phyloP scores from a whole-genome alignment of 1,140 invertebrate genomes.

The Leptoteleia sp. region DNA sequence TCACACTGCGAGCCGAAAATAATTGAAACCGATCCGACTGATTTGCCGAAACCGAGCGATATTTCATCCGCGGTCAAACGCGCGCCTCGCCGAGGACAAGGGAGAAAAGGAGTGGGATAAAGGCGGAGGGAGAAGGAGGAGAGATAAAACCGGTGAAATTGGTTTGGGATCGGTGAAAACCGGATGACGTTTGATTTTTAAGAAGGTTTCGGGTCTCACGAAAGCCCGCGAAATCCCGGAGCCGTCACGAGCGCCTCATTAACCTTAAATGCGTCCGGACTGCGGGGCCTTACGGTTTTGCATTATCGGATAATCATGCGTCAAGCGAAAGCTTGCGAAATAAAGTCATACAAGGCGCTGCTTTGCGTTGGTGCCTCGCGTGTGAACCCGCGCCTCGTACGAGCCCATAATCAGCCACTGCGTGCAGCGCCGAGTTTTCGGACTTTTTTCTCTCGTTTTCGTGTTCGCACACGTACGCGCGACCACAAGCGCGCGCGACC shows the following conservation, averaged over 20 bases:
- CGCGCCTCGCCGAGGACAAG: no score
- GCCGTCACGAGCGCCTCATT: constrained; percentile 48
- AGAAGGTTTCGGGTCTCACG: constrained; percentile 36
- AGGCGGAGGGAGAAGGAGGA: no score
- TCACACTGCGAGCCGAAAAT: no score
- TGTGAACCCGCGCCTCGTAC: constrained; percentile 44
- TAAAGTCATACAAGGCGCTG: constrained; percentile 62
- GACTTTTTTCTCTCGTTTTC: constrained; percentile 39
- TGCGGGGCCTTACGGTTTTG: constrained; percentile 47
- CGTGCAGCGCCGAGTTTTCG: constrained; percentile 25
- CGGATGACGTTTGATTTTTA: constrained; percentile 45
- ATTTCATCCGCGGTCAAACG: no score
- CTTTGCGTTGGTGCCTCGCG: constrained; percentile 46
- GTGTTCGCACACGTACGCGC: constrained; percentile 25
- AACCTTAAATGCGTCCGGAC: constrained; percentile 49
- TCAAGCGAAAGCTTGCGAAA: constrained; percentile 69
- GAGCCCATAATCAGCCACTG: constrained; percentile 58
- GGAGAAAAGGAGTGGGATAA: no score
- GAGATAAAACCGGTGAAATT: constrained; percentile 22
- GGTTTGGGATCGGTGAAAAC: constrained; percentile 34
- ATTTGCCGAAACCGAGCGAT: background rate
- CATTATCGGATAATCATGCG: constrained; percentile 67
- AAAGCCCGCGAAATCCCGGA: constrained; percentile 41
- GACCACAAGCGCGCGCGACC: constrained; percentile 67
- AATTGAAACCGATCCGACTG: no score